Percentiles rank a stretch among this genome's conserved stretches.
These are phyloP conservation scores for Rhincodon typus DNA, from an alignment of 2,797 vertebrate species.

Conservation along the genomic window DNA sequence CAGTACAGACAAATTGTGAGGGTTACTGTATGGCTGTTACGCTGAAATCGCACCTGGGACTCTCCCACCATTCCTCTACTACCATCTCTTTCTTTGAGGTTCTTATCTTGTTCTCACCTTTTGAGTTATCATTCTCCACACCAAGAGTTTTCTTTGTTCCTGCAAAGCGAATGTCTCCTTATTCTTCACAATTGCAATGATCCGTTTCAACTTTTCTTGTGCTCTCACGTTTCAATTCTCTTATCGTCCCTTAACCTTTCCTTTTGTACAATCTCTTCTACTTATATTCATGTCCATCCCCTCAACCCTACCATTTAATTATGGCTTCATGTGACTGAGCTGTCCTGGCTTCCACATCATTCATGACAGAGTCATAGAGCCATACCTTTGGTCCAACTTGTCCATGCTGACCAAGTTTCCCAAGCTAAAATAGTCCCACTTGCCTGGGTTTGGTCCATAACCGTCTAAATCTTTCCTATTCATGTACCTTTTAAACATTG, in stretches of 20 bases:
- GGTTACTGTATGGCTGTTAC: background rate
- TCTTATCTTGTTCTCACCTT: background rate
- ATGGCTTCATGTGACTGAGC: too few species aligned
- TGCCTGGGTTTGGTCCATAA: too few species aligned
- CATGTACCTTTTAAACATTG: too few species aligned
- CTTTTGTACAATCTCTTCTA: background rate
- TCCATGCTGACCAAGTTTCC: too few species aligned
- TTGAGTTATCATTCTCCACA: background rate
- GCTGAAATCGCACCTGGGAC: background rate
- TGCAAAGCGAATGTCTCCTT: background rate
- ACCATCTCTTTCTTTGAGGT: background rate
- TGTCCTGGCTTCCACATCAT: too few species aligned
- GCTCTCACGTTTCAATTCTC: background rate
- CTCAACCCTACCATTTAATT: background rate
- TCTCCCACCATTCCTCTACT: background rate
- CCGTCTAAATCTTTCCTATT: too few species aligned
- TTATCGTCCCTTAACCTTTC: background rate
- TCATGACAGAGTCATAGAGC: too few species aligned
- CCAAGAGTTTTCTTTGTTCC: background rate
- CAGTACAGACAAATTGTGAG: background rate
- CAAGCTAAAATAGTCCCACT: too few species aligned
- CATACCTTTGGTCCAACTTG: too few species aligned
- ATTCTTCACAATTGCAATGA: background rate
- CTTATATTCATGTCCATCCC: background rate
- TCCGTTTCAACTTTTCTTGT: background rate